These are phyloP conservation scores for Anhinga rufa DNA, from an alignment of 2,113 vertebrate genomes.

Conservation along the genomic window DNA sequence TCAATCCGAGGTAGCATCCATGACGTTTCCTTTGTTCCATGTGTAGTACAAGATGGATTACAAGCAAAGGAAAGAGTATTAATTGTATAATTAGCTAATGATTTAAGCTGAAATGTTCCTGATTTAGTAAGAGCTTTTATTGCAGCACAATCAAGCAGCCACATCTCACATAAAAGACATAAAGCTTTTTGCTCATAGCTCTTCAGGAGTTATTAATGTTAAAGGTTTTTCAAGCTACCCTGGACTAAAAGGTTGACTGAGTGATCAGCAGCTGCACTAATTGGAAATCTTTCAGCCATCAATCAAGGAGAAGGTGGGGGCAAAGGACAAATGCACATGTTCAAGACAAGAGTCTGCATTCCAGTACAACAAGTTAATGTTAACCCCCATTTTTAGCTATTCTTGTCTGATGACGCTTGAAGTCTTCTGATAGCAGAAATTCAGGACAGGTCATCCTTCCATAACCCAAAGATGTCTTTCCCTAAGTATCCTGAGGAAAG, in stretches of 20 bases:
- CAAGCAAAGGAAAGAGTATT: constrained; percentile 10
- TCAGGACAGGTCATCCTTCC: background rate
- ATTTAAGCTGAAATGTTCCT: background rate
- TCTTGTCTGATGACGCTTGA: background rate
- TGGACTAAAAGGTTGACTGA: background rate
- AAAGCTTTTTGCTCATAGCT: background rate
- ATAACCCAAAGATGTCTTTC: background rate
- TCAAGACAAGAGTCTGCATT: background rate
- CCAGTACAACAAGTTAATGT: background rate
- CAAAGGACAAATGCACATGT: background rate
- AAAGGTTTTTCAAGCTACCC: background rate
- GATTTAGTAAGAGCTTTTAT: background rate
- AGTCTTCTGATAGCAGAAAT: background rate
- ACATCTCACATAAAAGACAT: background rate
- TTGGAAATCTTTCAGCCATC: background rate
- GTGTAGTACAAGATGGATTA: constrained; percentile 37
- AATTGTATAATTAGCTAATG: constrained; percentile 28
- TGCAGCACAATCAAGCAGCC: background rate
- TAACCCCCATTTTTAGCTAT: background rate
- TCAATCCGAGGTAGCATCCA: background rate
- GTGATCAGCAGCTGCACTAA: background rate
- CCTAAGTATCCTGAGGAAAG: background rate
- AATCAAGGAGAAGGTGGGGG: background rate
- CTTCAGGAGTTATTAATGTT: background rate
- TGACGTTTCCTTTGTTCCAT: background rate